A percentile compares a stretch with the other conserved stretches of the same genome.
phyloP scores from a whole-genome alignment of 2,888 invertebrate genomes.

The Neoascia interrupta region DNA sequence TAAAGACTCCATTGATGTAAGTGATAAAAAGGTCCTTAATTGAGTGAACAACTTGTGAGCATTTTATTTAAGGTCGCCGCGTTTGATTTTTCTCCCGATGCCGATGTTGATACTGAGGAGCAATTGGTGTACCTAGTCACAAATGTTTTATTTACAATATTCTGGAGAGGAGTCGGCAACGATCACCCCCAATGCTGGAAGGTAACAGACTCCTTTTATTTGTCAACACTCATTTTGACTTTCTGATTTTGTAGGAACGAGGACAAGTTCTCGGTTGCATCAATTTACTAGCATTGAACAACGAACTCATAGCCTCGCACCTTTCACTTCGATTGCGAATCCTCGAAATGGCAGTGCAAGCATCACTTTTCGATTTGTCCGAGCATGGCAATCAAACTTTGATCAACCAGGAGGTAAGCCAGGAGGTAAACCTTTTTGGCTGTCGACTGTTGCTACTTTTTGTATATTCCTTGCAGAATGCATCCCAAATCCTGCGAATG shows the following conservation, averaged over 20 bases:
- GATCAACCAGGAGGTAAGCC: constrained; percentile 79
- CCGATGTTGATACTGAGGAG: constrained; percentile 80
- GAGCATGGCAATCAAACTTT: constrained; percentile 80
- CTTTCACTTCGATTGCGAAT: constrained; percentile 81
- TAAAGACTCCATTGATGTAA: constrained; percentile 75
- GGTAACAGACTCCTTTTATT: constrained; percentile 74
- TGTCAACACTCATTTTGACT: too few relatives aligned
- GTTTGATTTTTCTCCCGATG: constrained; percentile 77
- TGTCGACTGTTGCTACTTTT: background rate
- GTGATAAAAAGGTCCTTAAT: too few relatives aligned
- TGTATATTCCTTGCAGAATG: constrained; percentile 79
- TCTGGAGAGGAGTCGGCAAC: constrained; percentile 83
- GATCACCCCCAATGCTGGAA: constrained; percentile 82
- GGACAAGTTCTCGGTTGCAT: constrained; percentile 83
- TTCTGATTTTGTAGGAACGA: constrained; percentile 78
- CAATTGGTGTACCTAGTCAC: constrained; percentile 82
- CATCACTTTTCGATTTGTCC: constrained; percentile 82
- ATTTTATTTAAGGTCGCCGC: constrained; percentile 25
- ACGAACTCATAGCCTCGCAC: constrained; percentile 81
- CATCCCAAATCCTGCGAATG: constrained; percentile 82
- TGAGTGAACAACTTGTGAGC: too few relatives aligned
- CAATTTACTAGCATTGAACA: constrained; percentile 81
- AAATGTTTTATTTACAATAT: constrained; percentile 82
- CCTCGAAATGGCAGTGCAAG: constrained; percentile 83
- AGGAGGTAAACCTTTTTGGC: background rate